These are phyloP conservation scores for Sciurus vulgaris DNA, from an alignment of 2,797 vertebrate genomes.

Conservation along the genomic window DNA sequence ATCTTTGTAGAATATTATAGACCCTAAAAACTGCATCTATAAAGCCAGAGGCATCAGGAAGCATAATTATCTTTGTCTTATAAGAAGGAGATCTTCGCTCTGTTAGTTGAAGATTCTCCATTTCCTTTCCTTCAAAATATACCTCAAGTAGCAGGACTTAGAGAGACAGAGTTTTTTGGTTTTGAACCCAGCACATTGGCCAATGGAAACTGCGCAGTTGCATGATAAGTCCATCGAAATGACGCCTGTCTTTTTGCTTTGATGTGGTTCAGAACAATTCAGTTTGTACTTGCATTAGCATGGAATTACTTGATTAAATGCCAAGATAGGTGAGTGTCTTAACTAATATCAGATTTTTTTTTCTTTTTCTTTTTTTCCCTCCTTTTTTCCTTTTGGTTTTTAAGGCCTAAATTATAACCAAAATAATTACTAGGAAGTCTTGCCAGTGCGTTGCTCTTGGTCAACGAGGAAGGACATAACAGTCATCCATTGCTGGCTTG, in stretches of 20 bases:
- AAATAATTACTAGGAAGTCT: conserved; percentile 56
- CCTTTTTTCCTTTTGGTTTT: background rate
- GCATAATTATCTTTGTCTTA: conserved; percentile 79
- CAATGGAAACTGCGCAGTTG: conserved; percentile 71
- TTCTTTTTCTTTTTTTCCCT: background rate
- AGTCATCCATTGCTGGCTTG: background rate
- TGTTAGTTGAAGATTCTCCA: conserved; percentile 82
- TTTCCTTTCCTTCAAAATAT: conserved; percentile 63
- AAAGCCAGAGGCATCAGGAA: conserved; percentile 81
- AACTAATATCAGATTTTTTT: conserved; percentile 55
- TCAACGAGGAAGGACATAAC: conserved; percentile 6
- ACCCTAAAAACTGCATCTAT: conserved; percentile 81
- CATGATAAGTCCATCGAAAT: conserved; percentile 75
- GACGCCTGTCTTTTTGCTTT: conserved; percentile 78
- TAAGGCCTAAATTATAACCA: conserved; percentile 50
- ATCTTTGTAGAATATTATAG: conserved; percentile 66
- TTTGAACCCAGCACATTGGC: conserved; percentile 55
- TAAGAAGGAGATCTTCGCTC: conserved; percentile 77
- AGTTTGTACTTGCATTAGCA: conserved; percentile 84
- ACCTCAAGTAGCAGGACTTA: conserved; percentile 59
- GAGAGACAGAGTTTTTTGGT: conserved; percentile 64
- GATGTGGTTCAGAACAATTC: conserved; percentile 78
- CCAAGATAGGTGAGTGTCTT: conserved; percentile 74
- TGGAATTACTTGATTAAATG: conserved; percentile 75
- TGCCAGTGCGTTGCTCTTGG: conserved; percentile 66